A percentile compares a stretch with the other conserved stretches of the same genome.
These are phyloP conservation scores for Balaenoptera acutorostrata DNA, from an alignment of 2,113 vertebrate species.

Conservation along the genomic window DNA sequence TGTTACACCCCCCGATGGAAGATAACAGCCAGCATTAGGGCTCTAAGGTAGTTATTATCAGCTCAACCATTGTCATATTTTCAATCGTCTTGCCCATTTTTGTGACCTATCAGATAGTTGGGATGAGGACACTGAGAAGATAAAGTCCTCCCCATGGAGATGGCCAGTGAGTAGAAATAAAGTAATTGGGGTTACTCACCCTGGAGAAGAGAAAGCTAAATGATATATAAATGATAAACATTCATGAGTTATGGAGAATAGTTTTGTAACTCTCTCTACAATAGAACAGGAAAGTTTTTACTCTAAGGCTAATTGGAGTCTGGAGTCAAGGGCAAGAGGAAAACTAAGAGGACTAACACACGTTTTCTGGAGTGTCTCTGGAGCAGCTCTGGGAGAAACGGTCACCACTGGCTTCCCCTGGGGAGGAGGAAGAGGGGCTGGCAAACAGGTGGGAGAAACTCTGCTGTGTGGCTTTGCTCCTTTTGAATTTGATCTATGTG, in stretches of 20 bases:
- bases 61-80: not conserved
- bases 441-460: fast-evolving
- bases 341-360: fast-evolving
- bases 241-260: not conserved
- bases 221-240: not conserved
- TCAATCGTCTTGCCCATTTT: fast-evolving
- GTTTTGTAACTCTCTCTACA: not conserved
- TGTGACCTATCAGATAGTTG: too few species aligned
- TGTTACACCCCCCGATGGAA: fast-evolving
- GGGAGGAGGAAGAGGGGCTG: fast-evolving
- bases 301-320: not conserved
- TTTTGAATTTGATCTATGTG: not conserved
- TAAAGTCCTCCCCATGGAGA: not conserved
- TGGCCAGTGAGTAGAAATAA: not conserved
- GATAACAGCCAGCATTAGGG: fast-evolving
- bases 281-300: not conserved
- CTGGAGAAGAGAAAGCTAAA: not conserved
- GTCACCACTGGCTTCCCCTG: too few species aligned
- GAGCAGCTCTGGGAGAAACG: too few species aligned
- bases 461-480: not conserved
- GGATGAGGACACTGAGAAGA: not conserved
- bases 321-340: not conserved
- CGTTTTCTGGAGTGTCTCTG: fast-evolving
- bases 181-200: not conserved
- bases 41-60: fast-evolving